These are phyloP conservation scores for Verasper variegatus DNA, from an alignment of 2,113 vertebrate genomes.

Conservation along the genomic window DNA sequence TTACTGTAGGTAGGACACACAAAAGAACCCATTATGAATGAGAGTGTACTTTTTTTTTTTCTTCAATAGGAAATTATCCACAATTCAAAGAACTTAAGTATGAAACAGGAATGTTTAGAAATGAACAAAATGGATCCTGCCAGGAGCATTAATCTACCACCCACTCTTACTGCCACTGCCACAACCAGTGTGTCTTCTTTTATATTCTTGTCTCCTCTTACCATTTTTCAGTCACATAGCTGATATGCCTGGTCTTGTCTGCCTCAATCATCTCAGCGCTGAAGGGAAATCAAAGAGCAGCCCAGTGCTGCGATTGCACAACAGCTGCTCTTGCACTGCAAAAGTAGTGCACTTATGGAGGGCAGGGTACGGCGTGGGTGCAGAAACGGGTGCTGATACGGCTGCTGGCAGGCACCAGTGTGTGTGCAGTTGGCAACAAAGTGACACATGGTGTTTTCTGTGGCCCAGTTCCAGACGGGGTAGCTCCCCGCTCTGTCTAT, in stretches of 20 bases:
- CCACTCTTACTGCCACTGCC: conserved; percentile 74
- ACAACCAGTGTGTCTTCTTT: conserved; percentile 77
- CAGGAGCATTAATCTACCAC: conserved; percentile 75
- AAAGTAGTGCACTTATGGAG: conserved; percentile 64
- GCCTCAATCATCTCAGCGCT: conserved; percentile 74
- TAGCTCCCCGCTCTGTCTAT: conserved; percentile 10
- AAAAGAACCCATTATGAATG: conserved; percentile 57
- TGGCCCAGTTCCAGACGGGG: conserved; percentile 18
- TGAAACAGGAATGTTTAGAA: conserved; percentile 69
- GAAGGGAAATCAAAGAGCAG: conserved; percentile 80
- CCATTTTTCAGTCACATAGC: conserved; percentile 80
- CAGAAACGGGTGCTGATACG: conserved; percentile 27
- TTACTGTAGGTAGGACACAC: conserved; percentile 60
- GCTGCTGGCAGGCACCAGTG: conserved; percentile 49
- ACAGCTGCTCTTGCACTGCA: conserved; percentile 70
- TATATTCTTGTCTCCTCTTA: conserved; percentile 77
- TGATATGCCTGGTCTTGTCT: conserved; percentile 87
- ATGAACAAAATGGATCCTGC: conserved; percentile 73
- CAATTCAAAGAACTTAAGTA: conserved; percentile 65
- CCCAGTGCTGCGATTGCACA: conserved; percentile 81
- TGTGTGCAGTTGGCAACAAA: conserved; percentile 55
- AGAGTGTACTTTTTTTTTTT: conserved; percentile 52
- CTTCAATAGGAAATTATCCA: conserved; percentile 64
- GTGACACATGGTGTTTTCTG: conserved; percentile 51
- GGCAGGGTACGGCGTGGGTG: conserved; percentile 43